phyloP scores from a whole-genome alignment of 2,113 vertebrate species.

The Alligator mississippiensis region DNA sequence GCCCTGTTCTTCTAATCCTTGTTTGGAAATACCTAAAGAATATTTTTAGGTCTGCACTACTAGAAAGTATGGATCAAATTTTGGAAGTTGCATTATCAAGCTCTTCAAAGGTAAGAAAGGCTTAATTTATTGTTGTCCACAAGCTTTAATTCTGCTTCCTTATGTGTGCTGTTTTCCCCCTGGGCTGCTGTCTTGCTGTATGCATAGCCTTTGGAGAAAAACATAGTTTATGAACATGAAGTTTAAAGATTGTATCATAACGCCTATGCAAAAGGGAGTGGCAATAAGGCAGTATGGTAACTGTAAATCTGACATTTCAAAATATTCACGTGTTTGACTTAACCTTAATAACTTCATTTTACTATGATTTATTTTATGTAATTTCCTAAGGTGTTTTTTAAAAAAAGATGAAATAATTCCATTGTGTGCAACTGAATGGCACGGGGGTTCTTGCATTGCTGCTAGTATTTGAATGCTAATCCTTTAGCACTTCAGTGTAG shows the following conservation, averaged over 20 bases:
- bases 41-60: neutral
- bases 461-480: neutral
- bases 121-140: conserved; percentile 35
- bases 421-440: neutral
- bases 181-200: conserved; percentile 21
- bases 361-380: neutral
- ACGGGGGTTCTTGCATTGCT: rapidly evolving
- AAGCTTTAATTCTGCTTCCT: neutral
- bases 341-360: neutral
- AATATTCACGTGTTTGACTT: neutral
- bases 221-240: neutral
- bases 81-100: neutral
- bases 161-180: neutral
- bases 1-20: neutral
- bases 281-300: neutral
- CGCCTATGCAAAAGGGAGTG: neutral
- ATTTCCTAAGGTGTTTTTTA: conserved; percentile 10
- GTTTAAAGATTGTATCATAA: conserved; percentile 4
- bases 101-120: conserved; percentile 26
- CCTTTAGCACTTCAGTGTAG: neutral
- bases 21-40: neutral
- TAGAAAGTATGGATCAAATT: neutral
- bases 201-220: neutral
- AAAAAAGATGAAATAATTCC: neutral
- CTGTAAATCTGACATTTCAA: neutral